Percentiles rank a stretch among this genome's conserved stretches.
Evolutionary conservation across 2,888 invertebrate genomes (phyloP).

Genomic region (Ormyrus thymus): DNA sequence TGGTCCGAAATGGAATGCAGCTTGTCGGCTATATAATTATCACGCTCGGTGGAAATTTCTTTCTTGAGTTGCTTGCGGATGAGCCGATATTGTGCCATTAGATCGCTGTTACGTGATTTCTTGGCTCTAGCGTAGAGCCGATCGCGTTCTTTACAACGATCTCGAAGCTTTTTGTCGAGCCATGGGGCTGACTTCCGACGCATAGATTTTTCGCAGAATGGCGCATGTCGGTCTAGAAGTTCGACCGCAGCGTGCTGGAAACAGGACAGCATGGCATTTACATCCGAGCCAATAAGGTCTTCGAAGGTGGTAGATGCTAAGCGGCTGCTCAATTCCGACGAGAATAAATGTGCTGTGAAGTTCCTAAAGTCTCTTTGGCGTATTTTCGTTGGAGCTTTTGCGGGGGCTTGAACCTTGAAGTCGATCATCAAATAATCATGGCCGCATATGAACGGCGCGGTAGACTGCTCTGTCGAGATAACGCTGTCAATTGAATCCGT

Average conservation of each 20-base stretch:
- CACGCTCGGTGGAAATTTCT: neutral
- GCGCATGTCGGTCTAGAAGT: neutral
- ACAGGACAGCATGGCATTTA: neutral
- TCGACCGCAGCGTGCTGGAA: neutral
- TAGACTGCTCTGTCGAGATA: neutral
- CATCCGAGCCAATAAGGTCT: neutral
- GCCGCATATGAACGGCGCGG: neutral
- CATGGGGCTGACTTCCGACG: neutral
- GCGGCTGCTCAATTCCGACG: too few relatives aligned
- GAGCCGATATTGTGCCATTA: neutral
- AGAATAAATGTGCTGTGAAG: neutral
- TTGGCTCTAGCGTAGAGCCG: neutral
- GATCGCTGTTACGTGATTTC: neutral
- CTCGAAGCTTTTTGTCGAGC: neutral
- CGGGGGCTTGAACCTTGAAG: neutral
- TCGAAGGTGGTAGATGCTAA: neutral
- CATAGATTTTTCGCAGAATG: neutral
- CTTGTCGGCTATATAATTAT: neutral
- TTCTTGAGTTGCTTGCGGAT: neutral
- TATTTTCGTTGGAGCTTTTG: neutral
- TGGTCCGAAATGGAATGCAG: too few relatives aligned
- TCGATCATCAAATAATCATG: slow-evolving; percentile 1
- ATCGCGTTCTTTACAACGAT: neutral
- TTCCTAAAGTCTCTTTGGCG: neutral
- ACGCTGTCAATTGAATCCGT: too few relatives aligned